Percentiles rank a stretch among this genome's conserved stretches.
Evolutionary conservation across 2,113 vertebrate species (phyloP).

Genomic region (Lathamus discolor): DNA sequence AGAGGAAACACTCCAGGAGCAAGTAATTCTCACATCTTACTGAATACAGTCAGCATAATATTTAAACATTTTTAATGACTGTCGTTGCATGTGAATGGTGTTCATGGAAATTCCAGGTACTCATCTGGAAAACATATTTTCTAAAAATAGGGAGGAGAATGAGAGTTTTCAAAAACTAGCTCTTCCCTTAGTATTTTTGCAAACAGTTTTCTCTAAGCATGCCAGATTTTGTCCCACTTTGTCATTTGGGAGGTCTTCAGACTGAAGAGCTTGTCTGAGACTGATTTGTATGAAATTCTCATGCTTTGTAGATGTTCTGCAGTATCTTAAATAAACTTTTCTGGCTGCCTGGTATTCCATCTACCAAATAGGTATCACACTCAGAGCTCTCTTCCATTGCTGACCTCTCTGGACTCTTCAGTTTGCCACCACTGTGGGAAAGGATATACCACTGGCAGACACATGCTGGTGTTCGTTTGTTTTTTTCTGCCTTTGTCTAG

Average conservation of each 20-base stretch:
- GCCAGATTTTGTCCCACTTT: neutral
- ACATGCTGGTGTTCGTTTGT: accelerated
- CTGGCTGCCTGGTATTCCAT: neutral
- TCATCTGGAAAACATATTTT: neutral
- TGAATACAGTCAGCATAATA: conserved; percentile 8
- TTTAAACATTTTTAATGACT: neutral
- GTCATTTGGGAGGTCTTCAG: neutral
- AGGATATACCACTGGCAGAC: neutral
- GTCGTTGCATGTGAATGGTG: neutral
- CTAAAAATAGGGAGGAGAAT: neutral
- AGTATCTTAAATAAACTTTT: neutral
- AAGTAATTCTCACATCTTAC: neutral
- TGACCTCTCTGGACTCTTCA: neutral
- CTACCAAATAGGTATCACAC: neutral
- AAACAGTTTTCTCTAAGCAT: neutral
- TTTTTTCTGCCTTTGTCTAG: neutral
- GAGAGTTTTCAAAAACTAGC: neutral
- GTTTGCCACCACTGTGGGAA: neutral
- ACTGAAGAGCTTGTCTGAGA: neutral
- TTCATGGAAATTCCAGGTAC: neutral
- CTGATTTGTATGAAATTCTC: neutral
- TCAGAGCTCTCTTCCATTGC: neutral
- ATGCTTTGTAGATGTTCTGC: neutral
- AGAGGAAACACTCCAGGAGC: conserved; percentile 39
- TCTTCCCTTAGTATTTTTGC: neutral